These are phyloP conservation scores for Hoplodrina blanda DNA, from an alignment of 2,888 invertebrate genomes.

Conservation along the genomic window DNA sequence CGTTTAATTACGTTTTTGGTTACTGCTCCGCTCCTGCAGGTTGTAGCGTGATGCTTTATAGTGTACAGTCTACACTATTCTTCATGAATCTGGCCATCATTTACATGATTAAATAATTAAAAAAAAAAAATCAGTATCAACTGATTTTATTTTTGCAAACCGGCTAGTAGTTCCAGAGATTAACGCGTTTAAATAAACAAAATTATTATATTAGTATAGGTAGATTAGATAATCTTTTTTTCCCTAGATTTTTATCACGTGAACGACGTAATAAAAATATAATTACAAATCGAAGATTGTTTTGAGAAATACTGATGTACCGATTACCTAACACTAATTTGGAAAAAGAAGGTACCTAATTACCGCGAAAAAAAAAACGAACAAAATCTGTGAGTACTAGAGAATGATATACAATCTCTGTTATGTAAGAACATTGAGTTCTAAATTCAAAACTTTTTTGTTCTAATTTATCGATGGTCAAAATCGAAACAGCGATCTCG, in stretches of 20 bases:
- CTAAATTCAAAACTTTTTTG: not conserved
- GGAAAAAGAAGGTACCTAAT: too few relatives aligned
- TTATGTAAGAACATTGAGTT: not conserved
- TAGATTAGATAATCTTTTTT: not conserved
- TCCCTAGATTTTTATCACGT: not conserved
- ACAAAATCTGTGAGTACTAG: not conserved
- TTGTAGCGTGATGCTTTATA: too few relatives aligned
- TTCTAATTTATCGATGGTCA: not conserved
- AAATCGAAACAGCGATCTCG: not conserved
- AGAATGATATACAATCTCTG: not conserved
- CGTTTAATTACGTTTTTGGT: too few relatives aligned
- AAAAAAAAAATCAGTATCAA: too few relatives aligned
- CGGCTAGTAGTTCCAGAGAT: too few relatives aligned
- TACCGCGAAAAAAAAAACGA: not conserved
- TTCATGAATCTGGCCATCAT: too few relatives aligned
- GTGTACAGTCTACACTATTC: too few relatives aligned
- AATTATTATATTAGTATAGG: too few relatives aligned
- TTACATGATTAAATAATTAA: too few relatives aligned
- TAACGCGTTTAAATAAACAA: too few relatives aligned
- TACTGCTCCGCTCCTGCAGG: too few relatives aligned
- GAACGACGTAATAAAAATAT: not conserved
- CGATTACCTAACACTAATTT: not conserved
- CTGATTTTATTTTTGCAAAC: too few relatives aligned
- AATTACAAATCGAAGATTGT: not conserved
- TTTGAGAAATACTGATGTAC: not conserved